Conservation (phyloP, 2,888 invertebrate species). For the Hoplodrina ambigua region DNA sequence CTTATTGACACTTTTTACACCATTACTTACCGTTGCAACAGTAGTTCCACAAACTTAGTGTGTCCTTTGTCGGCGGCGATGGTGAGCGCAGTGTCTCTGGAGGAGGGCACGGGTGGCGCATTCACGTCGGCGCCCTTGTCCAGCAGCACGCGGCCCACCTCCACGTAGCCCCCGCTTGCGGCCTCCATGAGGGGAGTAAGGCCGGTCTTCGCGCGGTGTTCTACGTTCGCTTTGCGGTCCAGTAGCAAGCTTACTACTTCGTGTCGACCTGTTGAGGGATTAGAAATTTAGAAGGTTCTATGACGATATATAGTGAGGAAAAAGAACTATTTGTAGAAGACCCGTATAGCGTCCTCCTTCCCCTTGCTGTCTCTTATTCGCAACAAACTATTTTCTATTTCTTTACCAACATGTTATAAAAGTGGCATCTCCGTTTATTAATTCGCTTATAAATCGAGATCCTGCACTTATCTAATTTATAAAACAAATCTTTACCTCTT, state of each 20-base stretch:
- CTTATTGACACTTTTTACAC: no score
- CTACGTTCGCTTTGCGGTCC: slow-evolving; percentile 99
- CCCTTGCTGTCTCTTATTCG: no score
- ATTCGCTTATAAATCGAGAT: no score
- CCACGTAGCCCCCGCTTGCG: slow-evolving; percentile 99
- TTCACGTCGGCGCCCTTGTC: slow-evolving; percentile 99
- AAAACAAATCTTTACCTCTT: no score
- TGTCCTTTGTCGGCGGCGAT: slow-evolving; percentile 99
- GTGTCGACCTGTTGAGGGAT: slow-evolving; percentile 91
- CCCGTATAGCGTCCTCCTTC: no score
- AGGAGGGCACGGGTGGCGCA: slow-evolving; percentile 99
- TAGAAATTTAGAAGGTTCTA: not conserved
- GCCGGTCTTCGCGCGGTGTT: slow-evolving; percentile 99
- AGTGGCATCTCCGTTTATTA: no score
- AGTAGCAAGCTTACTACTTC: slow-evolving; percentile 99
- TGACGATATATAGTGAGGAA: not conserved
- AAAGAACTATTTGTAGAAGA: no score
- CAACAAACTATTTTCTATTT: no score
- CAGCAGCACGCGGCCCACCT: slow-evolving; percentile 98
- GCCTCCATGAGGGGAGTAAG: slow-evolving; percentile 99
- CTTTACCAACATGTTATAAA: no score
- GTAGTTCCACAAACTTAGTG: slow-evolving; percentile 96
- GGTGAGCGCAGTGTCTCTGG: slow-evolving; percentile 99
- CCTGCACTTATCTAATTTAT: no score
- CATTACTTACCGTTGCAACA: slow-evolving; percentile 90